Evolutionary conservation across 2,797 vertebrate genomes (phyloP).

Genomic region (Cryptoprocta ferox): DNA sequence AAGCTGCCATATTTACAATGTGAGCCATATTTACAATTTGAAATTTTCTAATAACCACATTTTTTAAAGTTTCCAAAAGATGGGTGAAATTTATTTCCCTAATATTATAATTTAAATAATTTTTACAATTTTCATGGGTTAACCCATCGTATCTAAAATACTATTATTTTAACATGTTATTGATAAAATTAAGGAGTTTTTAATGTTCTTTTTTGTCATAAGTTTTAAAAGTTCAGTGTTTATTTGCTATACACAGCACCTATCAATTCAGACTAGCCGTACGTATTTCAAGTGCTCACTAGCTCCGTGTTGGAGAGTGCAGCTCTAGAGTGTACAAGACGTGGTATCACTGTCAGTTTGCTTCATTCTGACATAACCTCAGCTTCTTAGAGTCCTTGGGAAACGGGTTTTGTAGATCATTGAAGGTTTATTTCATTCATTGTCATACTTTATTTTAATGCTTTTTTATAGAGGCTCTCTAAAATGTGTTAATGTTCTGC

Average conservation of each 20-base stretch:
- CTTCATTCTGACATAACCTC: background rate
- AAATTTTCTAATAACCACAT: background rate
- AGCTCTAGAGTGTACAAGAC: background rate
- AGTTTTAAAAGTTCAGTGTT: background rate
- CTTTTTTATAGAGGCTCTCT: background rate
- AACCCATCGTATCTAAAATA: background rate
- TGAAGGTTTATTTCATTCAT: slow-evolving; percentile 15
- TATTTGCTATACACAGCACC: background rate
- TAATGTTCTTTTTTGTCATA: background rate
- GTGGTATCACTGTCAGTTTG: background rate
- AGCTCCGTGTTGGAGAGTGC: background rate
- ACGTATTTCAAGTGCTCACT: background rate
- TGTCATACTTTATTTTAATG: background rate
- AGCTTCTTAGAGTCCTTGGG: background rate
- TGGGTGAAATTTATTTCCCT: slow-evolving; percentile 11
- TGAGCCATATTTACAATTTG: background rate
- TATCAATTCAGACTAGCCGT: background rate
- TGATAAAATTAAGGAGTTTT: background rate
- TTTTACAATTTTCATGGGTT: background rate
- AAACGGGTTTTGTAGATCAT: background rate
- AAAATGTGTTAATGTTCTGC: slow-evolving; percentile 35
- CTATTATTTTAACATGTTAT: background rate
- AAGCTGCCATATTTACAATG: background rate
- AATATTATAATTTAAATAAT: background rate
- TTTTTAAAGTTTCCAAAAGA: background rate